A percentile compares a stretch with the other conserved stretches of the same genome.
phyloP scores from a whole-genome alignment of 1,140 invertebrate genomes.

The Nebria ingens region DNA sequence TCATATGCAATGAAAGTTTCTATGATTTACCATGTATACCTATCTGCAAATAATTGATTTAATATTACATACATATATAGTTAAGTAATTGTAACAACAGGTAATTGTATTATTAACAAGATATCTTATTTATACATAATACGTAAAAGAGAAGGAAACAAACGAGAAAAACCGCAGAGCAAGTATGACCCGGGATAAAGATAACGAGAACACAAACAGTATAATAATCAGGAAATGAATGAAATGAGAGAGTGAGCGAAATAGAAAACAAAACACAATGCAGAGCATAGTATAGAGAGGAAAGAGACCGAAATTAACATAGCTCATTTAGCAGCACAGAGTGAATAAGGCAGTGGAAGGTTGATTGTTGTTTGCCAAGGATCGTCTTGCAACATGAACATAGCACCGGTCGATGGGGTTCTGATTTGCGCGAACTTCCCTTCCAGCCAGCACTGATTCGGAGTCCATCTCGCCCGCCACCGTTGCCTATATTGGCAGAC shows the following conservation, averaged over 20 bases:
- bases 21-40: too few relatives aligned
- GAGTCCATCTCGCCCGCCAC: constrained; percentile 8
- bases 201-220: not conserved
- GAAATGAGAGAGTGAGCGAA: not conserved
- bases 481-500: constrained; percentile 19
- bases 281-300: too few relatives aligned
- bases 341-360: too few relatives aligned
- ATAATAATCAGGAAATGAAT: not conserved
- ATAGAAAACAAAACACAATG: too few relatives aligned
- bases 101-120: too few relatives aligned
- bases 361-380: constrained; percentile 26
- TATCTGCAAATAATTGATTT: too few relatives aligned
- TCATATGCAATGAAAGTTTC: too few relatives aligned
- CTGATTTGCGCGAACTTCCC: not conserved
- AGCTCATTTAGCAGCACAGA: constrained; percentile 9
- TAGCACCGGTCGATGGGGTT: not conserved
- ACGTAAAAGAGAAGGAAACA: not conserved
- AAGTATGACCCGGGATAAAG: not conserved
- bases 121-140: too few relatives aligned
- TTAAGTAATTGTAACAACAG: too few relatives aligned
- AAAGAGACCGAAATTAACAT: constrained; percentile 1
- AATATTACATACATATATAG: too few relatives aligned
- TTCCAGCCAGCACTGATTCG: not conserved
- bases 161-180: not conserved
- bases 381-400: constrained; percentile 20